Evolutionary conservation across 2,888 invertebrate species (phyloP), one percentile per base, ranked within the genome.

Genomic region (Pandemis cinnamomeana): DNA sequence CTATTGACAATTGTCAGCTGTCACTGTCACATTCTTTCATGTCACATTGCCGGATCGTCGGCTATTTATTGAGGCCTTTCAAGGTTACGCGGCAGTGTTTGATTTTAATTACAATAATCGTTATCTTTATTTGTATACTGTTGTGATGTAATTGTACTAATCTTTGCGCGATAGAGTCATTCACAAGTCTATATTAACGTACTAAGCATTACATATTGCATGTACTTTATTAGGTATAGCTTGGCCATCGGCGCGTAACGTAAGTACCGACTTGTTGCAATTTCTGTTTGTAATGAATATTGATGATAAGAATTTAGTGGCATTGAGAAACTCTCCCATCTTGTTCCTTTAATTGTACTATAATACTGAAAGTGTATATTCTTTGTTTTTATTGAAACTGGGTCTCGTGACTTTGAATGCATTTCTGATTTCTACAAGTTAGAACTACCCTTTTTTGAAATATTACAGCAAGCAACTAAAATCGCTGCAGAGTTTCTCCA

Each of bases 131-230:
- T 71, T 71, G 67, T 71, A 78, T 72, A 62, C 48, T 66, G 73
- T 75, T 78, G 68, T 62, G 84, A 86, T 84, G 84, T 84, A 84
- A 86, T 81, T 80, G 78, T 5, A 67, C 27, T 61, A 60, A 66
- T 60, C 61, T 58, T 46, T 60, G 42, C 62, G 62, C 53, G 20
- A 53, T 36, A 69, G 61, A 27, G 44, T 41, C 55, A 74, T 67
- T 74, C 46, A 67, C 13, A 62, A 55, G 36, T 53, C 27, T 20
- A 27, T 10, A 62, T 67, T 67, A 71, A 11, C 60, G 46, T 71
- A 55, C 62, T 46, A 64, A 66, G 41, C 48, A 44, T 61, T 74
- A 73, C 73, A 64, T 60, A 63, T 68, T 55, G 41, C n/a, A 8
- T 27, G 36, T 42, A 36, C 20, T 27, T 67, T 51, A 66, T 27